These are phyloP conservation scores for Acronicta aceris DNA, from an alignment of 2,888 invertebrate genomes.

Conservation along the genomic window DNA sequence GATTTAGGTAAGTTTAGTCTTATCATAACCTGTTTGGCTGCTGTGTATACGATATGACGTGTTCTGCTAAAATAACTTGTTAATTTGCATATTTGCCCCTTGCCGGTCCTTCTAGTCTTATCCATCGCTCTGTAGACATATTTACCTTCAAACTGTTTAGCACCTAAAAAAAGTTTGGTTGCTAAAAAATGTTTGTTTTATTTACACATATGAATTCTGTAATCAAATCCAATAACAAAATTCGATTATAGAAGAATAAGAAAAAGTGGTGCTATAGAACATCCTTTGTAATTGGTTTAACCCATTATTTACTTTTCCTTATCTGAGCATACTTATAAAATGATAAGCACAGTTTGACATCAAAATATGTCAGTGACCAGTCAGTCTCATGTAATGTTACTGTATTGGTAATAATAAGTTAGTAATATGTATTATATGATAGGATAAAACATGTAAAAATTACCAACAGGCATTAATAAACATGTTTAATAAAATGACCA, in stretches of 20 bases:
- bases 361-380: slow-evolving; percentile 52
- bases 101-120: slow-evolving; percentile 36
- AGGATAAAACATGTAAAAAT: too few relatives aligned
- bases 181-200: too few relatives aligned
- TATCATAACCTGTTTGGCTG: slow-evolving; percentile 86
- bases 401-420: too few relatives aligned
- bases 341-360: slow-evolving; percentile 45
- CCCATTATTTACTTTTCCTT: slow-evolving; percentile 43
- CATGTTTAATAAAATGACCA: too few relatives aligned
- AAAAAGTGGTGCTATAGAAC: neutral
- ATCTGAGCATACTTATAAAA: slow-evolving; percentile 29
- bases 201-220: slow-evolving; percentile 14
- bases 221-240: slow-evolving; percentile 11
- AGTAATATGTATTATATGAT: too few relatives aligned
- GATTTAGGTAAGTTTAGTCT: slow-evolving; percentile 85
- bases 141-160: slow-evolving; percentile 10
- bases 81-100: slow-evolving; percentile 60
- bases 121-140: slow-evolving; percentile 18
- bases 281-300: slow-evolving; percentile 11
- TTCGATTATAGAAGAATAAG: neutral
- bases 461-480: too few relatives aligned
- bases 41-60: slow-evolving; percentile 76
- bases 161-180: too few relatives aligned
- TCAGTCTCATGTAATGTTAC: neutral
- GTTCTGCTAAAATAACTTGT: slow-evolving; percentile 74